Base-by-base conservation (phyloP, 2,888 invertebrate genomes). In the Hydraecia micacea region DNA sequence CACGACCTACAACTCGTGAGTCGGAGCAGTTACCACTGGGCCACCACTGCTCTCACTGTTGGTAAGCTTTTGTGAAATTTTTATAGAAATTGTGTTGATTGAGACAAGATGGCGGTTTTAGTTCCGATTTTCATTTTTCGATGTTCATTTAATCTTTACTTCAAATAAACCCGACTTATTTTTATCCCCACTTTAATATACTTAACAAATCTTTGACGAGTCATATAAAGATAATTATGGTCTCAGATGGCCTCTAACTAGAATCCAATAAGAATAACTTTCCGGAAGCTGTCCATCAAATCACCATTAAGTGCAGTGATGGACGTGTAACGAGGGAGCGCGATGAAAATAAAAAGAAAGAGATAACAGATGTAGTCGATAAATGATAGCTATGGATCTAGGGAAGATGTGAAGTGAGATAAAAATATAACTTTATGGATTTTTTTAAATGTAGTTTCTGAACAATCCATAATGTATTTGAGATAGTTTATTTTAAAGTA, bases 271-370 rank as follows among this genome's bases (percentile, higher is more conserved):
- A 89, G 66, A 83, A 77, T 82, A 83, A 70, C 65, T 65, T 63
- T 55, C 85, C 86, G 91, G 91, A 89, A 88, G 86, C 85, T 84
- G 91, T 89, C 91, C 77, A 87, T 90, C 90, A 90, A 87, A 89
- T 69, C 75, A 79, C 73, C 75, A 87, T 88, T 85, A 89, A 81
- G 81, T 78, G 55, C 63, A 71, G 74, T 89, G 86, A 90, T 86
- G 73, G 87, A 87, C 75, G 86, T 58, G 82, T 87, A 85, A 89
- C 84, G 85, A 87, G 86, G 77, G 85, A 88, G 74, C 42, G 86
- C 84, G 89, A 88, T 65, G 60, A 60, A 77, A 86, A 84, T 75
- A 88, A 86, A 77, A 71, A 73, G 81, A 82, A 60, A 74, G 68
- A 78, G 82, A 79, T 55, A 70, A 55, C 79, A 86, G 82, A 83